phyloP scores from a whole-genome alignment of 2,888 invertebrate species.

The Drosophila mercatorum region DNA sequence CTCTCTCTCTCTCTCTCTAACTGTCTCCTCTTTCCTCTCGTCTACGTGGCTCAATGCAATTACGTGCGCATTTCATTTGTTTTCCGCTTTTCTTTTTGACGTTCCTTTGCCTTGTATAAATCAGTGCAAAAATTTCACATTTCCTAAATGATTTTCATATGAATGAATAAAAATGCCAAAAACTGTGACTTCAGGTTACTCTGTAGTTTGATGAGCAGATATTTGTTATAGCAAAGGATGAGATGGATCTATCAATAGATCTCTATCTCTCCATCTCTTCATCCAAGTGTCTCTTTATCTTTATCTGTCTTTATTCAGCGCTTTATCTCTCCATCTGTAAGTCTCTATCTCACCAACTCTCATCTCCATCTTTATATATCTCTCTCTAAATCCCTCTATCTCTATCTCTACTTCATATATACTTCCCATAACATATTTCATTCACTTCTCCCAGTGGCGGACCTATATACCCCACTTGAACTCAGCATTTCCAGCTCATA shows the following conservation, averaged over 20 bases:
- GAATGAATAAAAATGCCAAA: conserved; percentile 5
- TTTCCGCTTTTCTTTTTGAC: conserved; percentile 34
- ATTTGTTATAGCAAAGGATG: background rate
- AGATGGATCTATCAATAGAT: too few relatives aligned
- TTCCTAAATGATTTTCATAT: conserved; percentile 64
- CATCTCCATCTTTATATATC: background rate
- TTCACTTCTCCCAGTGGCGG: background rate
- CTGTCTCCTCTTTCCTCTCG: conserved; percentile 15
- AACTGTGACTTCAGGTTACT: background rate
- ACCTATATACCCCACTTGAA: background rate
- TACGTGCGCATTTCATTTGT: conserved; percentile 70
- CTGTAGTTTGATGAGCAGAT: background rate
- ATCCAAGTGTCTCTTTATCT: too few relatives aligned
- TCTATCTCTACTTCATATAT: background rate
- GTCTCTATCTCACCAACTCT: too few relatives aligned
- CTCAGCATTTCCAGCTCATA: background rate
- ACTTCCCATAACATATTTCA: background rate
- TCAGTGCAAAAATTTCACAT: conserved; percentile 57
- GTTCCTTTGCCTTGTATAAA: conserved; percentile 41
- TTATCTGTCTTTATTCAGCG: background rate
- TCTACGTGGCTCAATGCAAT: conserved; percentile 77
- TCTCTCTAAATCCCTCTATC: background rate
- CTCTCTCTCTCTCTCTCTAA: background rate
- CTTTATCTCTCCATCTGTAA: background rate
- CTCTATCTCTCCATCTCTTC: background rate